Conservation (phyloP, 1,140 invertebrate genomes). For the Microplitis demolitor region DNA sequence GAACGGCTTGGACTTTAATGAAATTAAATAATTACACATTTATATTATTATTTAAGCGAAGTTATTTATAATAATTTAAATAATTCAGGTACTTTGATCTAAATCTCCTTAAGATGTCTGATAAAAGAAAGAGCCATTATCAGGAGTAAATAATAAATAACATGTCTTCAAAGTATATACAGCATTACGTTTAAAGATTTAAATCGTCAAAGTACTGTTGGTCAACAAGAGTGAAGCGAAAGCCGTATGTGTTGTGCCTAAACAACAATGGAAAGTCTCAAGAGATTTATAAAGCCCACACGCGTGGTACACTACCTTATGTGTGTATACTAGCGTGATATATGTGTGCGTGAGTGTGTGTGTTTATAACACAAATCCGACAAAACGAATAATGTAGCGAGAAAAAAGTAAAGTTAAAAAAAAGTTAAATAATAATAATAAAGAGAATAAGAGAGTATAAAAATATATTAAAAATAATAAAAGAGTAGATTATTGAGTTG, state of each 20-base stretch:
- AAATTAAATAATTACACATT: too few species aligned
- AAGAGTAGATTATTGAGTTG: neutral
- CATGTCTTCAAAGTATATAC: too few species aligned
- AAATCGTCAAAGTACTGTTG: neutral
- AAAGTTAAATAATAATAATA: neutral
- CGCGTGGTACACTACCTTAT: neutral
- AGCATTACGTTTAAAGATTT: neutral
- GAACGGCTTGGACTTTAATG: too few species aligned
- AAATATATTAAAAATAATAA: neutral
- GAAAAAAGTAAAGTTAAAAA: neutral
- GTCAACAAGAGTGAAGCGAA: neutral
- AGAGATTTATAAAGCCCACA: slow-evolving; percentile 3
- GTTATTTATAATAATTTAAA: too few species aligned
- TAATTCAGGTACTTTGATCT: too few species aligned
- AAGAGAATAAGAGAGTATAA: neutral
- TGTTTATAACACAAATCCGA: too few species aligned
- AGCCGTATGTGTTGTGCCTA: neutral
- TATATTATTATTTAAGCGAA: too few species aligned
- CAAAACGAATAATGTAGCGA: neutral
- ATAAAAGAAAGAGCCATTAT: too few species aligned
- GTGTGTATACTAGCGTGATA: neutral
- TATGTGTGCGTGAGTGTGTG: neutral
- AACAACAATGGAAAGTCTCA: slow-evolving; percentile 10
- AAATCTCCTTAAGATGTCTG: too few species aligned
- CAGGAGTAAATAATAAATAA: too few species aligned